Evolutionary conservation across 2,113 vertebrate species (phyloP).

Genomic region (Carettochelys insculpta): DNA sequence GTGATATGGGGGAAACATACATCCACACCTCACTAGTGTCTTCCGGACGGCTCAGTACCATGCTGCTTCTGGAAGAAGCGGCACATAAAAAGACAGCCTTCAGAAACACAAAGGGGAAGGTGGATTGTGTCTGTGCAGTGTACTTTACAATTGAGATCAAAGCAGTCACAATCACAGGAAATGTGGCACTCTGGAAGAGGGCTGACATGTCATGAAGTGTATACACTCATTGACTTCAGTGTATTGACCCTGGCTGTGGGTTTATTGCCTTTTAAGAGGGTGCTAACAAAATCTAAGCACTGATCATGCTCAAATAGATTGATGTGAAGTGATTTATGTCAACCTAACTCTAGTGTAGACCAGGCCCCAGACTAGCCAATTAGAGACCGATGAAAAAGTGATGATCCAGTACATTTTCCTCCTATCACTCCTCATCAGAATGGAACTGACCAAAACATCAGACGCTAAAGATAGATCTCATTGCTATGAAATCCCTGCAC

Average conservation of each 20-base stretch:
- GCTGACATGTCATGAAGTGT: neutral
- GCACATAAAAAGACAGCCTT: too few species aligned
- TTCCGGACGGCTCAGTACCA: too few species aligned
- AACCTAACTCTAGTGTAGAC: neutral
- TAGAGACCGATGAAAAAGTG: neutral
- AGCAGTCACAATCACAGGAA: neutral
- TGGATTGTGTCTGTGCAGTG: neutral
- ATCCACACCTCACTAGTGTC: too few species aligned
- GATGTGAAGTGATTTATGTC: neutral
- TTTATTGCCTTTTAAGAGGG: neutral
- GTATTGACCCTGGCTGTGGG: neutral
- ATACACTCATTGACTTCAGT: neutral
- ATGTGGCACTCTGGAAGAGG: neutral
- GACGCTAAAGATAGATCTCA: neutral
- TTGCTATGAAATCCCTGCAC: neutral
- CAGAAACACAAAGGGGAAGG: neutral
- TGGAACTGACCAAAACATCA: neutral
- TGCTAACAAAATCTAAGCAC: neutral
- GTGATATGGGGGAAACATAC: too few species aligned
- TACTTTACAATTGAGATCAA: neutral
- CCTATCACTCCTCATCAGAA: neutral
- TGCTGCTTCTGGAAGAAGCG: too few species aligned
- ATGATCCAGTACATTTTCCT: neutral
- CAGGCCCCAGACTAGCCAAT: neutral
- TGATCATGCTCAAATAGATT: neutral